Percentiles rank a stretch among this genome's conserved stretches.
phyloP scores from a whole-genome alignment of 2,797 vertebrate genomes.

The Luscinia luscinia region DNA sequence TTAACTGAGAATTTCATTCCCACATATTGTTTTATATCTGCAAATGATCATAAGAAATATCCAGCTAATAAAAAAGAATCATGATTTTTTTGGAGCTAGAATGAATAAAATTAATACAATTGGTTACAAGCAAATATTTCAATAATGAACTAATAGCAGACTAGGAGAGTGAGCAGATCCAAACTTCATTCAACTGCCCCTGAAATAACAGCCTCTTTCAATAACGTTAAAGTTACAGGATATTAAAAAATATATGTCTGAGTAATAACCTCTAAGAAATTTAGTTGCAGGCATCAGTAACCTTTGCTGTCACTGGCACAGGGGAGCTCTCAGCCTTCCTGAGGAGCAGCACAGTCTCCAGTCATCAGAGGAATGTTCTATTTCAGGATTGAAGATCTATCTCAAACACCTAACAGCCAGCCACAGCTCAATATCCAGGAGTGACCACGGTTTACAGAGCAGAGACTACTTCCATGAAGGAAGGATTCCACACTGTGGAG shows the following conservation, averaged over 20 bases:
- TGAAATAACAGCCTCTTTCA: background rate
- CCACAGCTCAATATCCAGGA: background rate
- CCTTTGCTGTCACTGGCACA: background rate
- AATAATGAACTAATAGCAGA: background rate
- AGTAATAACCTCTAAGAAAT: background rate
- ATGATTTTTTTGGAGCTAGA: background rate
- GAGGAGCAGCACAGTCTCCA: background rate
- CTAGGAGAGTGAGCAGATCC: background rate
- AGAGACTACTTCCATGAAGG: background rate
- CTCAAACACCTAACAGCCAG: background rate
- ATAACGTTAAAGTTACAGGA: background rate
- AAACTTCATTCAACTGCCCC: background rate
- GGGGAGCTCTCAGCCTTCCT: background rate
- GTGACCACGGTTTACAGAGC: rapidly evolving
- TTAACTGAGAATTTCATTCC: background rate
- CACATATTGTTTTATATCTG: background rate
- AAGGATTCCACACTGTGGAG: background rate
- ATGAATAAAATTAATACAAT: background rate
- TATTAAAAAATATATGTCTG: background rate
- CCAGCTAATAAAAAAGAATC: background rate
- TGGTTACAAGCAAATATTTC: background rate
- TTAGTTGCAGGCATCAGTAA: background rate
- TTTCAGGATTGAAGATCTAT: background rate
- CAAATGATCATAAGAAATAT: background rate
- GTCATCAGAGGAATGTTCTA: background rate